phyloP scores from a whole-genome alignment of 2,113 vertebrate genomes.

The Meriones unguiculatus region DNA sequence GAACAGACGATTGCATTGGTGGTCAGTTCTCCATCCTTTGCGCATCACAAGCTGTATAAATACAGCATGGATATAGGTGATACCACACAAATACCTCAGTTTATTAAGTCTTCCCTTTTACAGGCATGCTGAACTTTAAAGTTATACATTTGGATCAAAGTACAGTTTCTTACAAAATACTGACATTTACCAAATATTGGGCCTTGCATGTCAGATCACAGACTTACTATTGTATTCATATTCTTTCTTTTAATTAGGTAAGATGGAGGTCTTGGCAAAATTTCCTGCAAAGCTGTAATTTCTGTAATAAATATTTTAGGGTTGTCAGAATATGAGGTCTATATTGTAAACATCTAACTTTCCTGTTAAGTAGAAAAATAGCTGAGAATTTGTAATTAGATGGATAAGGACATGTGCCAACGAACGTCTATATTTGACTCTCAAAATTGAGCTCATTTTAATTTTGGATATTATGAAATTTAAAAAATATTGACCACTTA shows the following conservation, averaged over 20 bases:
- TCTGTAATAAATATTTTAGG: constrained; percentile 23
- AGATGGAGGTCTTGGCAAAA: background rate
- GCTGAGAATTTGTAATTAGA: background rate
- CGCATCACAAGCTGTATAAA: background rate
- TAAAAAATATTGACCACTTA: background rate
- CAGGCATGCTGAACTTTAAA: background rate
- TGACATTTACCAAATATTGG: background rate
- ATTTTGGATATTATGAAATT: constrained; percentile 9
- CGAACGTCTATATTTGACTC: background rate
- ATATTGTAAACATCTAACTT: background rate
- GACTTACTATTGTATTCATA: constrained; percentile 9
- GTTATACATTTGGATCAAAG: constrained; percentile 36
- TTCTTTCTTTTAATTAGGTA: constrained; percentile 40
- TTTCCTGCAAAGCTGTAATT: background rate
- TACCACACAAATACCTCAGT: background rate
- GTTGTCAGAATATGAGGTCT: background rate
- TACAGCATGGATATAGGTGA: background rate
- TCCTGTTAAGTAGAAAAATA: constrained; percentile 24
- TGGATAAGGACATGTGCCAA: background rate
- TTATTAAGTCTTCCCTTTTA: background rate
- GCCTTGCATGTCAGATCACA: background rate
- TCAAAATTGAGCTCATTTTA: constrained; percentile 25
- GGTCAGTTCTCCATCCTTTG: background rate
- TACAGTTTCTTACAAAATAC: background rate
- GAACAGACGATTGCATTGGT: background rate